A percentile compares a stretch with the other conserved stretches of the same genome.
phyloP scores from a whole-genome alignment of 1,140 invertebrate genomes.

The Ceratitis capitata region DNA sequence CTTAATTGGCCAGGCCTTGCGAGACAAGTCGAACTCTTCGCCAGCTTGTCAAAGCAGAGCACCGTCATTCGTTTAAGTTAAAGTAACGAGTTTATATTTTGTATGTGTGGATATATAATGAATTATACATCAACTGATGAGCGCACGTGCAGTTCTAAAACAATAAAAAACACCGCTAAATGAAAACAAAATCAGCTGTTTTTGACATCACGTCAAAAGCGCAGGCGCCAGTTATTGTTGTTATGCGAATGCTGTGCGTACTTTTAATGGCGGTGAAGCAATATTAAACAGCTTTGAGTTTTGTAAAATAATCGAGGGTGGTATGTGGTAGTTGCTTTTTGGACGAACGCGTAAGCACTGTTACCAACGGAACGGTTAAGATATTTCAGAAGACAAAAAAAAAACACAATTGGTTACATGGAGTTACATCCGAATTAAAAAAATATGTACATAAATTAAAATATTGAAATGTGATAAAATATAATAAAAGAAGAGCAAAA shows the following conservation, averaged over 20 bases:
- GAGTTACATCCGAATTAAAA: neutral
- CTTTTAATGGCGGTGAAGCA: neutral
- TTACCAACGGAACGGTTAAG: neutral
- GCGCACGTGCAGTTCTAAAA: neutral
- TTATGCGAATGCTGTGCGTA: neutral
- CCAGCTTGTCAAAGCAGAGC: no score
- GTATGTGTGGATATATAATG: no score
- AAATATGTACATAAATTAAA: neutral
- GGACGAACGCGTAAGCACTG: neutral
- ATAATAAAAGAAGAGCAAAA: neutral
- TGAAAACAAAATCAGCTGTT: constrained; percentile 20
- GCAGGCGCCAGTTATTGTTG: neutral
- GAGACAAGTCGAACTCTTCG: no score
- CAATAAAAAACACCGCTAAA: neutral
- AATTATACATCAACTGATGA: neutral
- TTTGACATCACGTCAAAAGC: neutral
- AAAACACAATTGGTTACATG: neutral
- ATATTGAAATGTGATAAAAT: neutral
- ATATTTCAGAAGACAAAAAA: neutral
- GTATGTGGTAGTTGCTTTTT: neutral
- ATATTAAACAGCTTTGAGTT: neutral
- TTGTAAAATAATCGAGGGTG: neutral
- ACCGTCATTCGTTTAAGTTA: no score
- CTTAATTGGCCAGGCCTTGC: no score
- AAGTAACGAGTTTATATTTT: no score